Conservation (phyloP, 2,888 invertebrate genomes). For the Quadroppia sp. region DNA sequence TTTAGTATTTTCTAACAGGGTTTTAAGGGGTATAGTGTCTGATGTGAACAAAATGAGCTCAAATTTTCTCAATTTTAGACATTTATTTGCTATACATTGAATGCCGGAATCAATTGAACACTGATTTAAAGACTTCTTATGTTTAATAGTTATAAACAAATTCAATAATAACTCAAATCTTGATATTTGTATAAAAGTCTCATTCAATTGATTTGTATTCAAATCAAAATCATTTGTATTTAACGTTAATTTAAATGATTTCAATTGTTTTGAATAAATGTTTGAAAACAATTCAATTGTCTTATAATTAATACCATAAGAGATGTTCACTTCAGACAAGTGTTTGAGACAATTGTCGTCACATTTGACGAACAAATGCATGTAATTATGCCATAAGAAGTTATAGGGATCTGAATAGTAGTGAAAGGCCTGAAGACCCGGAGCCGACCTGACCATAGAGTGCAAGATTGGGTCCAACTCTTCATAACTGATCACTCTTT, state of each 20-base stretch:
- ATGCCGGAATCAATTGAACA: background rate
- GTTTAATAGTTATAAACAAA: background rate
- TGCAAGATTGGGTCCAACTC: background rate
- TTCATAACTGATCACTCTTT: background rate
- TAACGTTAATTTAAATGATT: background rate
- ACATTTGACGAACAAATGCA: background rate
- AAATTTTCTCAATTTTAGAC: background rate
- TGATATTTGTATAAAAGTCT: background rate
- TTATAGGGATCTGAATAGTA: background rate
- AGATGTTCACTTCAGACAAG: background rate
- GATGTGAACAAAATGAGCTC: background rate
- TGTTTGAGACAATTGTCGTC: background rate
- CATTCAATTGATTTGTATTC: background rate
- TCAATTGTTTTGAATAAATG: background rate
- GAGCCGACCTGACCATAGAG: background rate
- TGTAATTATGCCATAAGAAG: conserved; percentile 13
- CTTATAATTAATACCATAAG: background rate
- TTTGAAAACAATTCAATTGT: background rate
- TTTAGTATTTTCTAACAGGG: background rate
- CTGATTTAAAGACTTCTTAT: background rate
- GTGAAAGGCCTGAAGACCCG: background rate
- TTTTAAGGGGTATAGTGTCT: background rate
- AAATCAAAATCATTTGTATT: conserved; percentile 7
- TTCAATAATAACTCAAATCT: background rate
- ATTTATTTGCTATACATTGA: background rate